Base-by-base conservation (phyloP, 2,113 vertebrate species). In the Podarcis muralis region DNA sequence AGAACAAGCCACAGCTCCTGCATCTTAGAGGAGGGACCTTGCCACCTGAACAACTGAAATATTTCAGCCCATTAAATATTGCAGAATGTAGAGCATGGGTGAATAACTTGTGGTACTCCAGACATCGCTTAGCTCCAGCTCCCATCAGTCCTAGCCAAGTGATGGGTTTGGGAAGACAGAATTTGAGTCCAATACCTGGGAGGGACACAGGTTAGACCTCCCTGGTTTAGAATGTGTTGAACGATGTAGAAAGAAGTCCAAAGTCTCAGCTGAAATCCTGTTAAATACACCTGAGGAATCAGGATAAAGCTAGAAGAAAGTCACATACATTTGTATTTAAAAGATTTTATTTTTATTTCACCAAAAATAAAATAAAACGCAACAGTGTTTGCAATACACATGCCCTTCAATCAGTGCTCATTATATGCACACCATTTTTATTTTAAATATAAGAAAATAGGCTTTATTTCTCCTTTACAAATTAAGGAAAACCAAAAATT, bases 291-390 rank as follows among this genome's bases (percentile, higher is more conserved):
- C 40, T 6, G 30, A 27, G 53, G 13, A 71, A 59, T 16, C 23
- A 59, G 22, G 3, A 8, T n/a, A 59, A 30, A 62, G 9, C 65
- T 16, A 85, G 23, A 37, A 79, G 35, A 82, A 18, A 20, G 62
- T 12, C 30, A 80, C 2, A 57, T 43, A 27, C 27, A 12, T 35
- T 93, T 94, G 88, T 96, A 95, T 92, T 96, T 95, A 96, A 96
- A 87, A 94, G 93, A 91, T n/a, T 95, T 95, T 95, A 94, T 95
- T 95, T 95, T 93, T 92, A 81, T 95, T 93, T 92, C 94, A 93
- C 93, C 95, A 94, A 53, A 53, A 53, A 93, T 93, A 94, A 95
- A 92, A 72, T 37, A 87, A 81, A 72, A 87, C 22, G 77, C 92
- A 93, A 95, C 86, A 93, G 92, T 95, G 89, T 92, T 92, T 93